Percentiles rank a stretch among this genome's conserved stretches.
Conservation (phyloP, 1,140 invertebrate genomes). For the Calephelis nemesis region DNA sequence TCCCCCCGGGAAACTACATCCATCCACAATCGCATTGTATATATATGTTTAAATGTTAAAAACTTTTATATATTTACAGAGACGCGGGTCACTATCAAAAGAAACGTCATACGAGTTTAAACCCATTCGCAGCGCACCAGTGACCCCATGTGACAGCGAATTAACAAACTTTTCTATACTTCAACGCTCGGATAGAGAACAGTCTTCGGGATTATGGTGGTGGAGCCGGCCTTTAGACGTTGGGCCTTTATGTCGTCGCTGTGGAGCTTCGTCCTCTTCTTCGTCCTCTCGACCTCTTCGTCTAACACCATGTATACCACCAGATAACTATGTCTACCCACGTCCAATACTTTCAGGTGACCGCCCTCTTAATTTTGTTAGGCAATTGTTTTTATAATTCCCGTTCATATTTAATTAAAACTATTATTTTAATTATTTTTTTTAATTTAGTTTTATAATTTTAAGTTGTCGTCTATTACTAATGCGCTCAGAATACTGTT, state of each 20-base stretch:
- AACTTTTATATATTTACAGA: constrained; percentile 39
- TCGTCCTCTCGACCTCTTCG: constrained; percentile 45
- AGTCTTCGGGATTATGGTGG: constrained; percentile 44
- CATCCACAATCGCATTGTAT: no score
- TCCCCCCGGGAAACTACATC: no score
- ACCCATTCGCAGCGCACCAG: constrained; percentile 56
- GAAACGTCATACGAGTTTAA: constrained; percentile 50
- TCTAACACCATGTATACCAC: constrained; percentile 51
- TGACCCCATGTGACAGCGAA: constrained; percentile 67
- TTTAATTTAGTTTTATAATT: no score
- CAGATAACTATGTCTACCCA: constrained; percentile 38
- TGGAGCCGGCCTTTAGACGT: constrained; percentile 59
- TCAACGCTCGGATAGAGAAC: not conserved
- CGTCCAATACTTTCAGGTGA: constrained; percentile 54
- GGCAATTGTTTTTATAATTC: constrained; percentile 58
- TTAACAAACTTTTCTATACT: constrained; percentile 43
- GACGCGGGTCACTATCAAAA: constrained; percentile 62
- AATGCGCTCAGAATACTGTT: no score
- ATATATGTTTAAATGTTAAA: no score
- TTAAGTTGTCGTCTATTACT: no score
- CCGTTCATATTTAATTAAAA: not conserved
- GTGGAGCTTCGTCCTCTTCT: constrained; percentile 52
- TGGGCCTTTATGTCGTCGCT: constrained; percentile 46
- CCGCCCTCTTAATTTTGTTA: constrained; percentile 60
- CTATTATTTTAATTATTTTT: no score